phyloP scores from a whole-genome alignment of 2,113 vertebrate genomes.

The Esox niger region DNA sequence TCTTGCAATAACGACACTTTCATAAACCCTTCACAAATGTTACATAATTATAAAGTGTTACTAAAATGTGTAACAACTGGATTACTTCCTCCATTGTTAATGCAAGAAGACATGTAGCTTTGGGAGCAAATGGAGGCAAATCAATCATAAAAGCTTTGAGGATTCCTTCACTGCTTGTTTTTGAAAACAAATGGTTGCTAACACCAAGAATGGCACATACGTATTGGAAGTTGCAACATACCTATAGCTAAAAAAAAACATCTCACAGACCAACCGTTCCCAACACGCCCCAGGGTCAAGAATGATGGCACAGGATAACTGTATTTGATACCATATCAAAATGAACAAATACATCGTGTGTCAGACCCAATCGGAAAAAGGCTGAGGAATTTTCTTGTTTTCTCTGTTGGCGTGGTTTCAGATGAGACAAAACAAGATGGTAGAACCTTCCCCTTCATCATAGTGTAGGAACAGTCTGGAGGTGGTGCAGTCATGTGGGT shows the following conservation, averaged over 20 bases:
- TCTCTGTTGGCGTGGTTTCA: neutral
- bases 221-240: conserved; percentile 22
- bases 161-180: conserved; percentile 67
- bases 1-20: too few species aligned
- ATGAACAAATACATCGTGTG: neutral
- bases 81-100: neutral
- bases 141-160: conserved; percentile 16
- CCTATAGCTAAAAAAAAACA: conserved; percentile 15
- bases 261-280: conserved; percentile 4
- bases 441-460: neutral
- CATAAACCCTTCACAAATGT: too few species aligned
- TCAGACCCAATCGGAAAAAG: neutral
- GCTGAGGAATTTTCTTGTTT: neutral
- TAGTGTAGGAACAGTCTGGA: conserved; percentile 19
- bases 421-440: neutral
- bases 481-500: conserved; percentile 67
- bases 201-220: neutral
- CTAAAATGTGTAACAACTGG: neutral
- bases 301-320: conserved; percentile 29
- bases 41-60: too few species aligned
- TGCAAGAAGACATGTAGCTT: conserved; percentile 8
- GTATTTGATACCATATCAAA: conserved; percentile 4
- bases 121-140: conserved; percentile 17
- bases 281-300: conserved; percentile 7
- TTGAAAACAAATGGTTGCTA: conserved; percentile 29